Evolutionary conservation across 2,113 vertebrate species (phyloP), one percentile per base, ranked within the genome.

Genomic region (Notothenia rossii): DNA sequence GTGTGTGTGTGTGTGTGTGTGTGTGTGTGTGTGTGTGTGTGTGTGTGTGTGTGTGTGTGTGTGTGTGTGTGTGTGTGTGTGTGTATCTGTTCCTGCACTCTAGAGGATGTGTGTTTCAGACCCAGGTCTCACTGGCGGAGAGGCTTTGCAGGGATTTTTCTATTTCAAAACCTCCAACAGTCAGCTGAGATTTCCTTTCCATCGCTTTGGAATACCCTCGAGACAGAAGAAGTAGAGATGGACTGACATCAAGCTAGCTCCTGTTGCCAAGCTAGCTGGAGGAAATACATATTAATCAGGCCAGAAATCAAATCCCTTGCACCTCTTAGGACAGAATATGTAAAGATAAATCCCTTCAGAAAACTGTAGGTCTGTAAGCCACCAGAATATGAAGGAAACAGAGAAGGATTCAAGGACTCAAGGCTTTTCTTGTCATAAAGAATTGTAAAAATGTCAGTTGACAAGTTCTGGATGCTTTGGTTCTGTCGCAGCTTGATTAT

Each of bases 161-260:
- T 29, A 29, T 36, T 36, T 60, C 59, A 62, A 82, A 71, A 78
- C 56, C 60, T 40, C 48, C 54, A 66, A 77, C 72, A 72, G 86
- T 81, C 79, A 87, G 79, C 63, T 82, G 83, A 80, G 67, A 84
- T 87, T 72, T 72, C 53, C 61, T 81, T 59, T 80, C 51, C 50
- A 63, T 81, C 33, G 56, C 49, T 81, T 68, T 76, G 68, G 20
- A 79, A 66, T 22, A 67, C 55, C 56, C 29, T 61, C 25, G 51
- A 46, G 29, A 70, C 75, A 81, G n/a, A 81, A 69, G 68, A 29
- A 58, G 60, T 59, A 13, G 85, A 82, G 81, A 62, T 8, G 3
- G 60, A 79, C 51, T 87, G 7, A 36, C 36, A 36, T 36, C 6
- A 9, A n/a, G n/a, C n/a, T n/a, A 73, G 74, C 63, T 33, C 62